Evolutionary conservation across 2,113 vertebrate species (phyloP).

Genomic region (Petrocephalus zakoni): DNA sequence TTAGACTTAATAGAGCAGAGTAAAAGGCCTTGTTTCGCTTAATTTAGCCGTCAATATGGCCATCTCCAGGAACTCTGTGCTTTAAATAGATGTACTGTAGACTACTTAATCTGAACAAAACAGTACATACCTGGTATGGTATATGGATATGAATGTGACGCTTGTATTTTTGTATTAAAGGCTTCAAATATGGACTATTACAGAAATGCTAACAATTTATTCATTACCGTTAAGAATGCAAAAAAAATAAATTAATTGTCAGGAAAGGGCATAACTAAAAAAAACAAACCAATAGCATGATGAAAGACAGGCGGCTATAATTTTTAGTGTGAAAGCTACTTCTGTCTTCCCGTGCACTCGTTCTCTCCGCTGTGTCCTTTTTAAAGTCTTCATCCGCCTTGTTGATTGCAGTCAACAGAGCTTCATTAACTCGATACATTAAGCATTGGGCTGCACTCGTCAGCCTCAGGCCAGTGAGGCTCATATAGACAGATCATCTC

Average conservation of each 20-base stretch:
- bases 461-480: neutral
- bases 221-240: neutral
- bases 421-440: neutral
- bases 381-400: neutral
- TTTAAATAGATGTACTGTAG: neutral
- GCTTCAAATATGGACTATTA: neutral
- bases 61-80: neutral
- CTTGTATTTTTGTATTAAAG: neutral
- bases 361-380: neutral
- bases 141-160: neutral
- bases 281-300: neutral
- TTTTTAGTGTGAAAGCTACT: neutral
- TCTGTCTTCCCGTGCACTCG: neutral
- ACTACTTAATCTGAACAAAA: neutral
- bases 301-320: neutral
- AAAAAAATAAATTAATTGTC: neutral
- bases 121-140: neutral
- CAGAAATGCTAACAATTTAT: neutral
- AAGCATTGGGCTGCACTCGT: neutral
- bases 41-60: neutral
- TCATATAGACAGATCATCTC: neutral
- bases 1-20: neutral
- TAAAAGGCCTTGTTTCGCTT: neutral
- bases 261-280: neutral
- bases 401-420: neutral